These are phyloP conservation scores for Stichopus chloronotus DNA, from an alignment of 35 echinoderm and acorn worm genomes.

Conservation along the genomic window DNA sequence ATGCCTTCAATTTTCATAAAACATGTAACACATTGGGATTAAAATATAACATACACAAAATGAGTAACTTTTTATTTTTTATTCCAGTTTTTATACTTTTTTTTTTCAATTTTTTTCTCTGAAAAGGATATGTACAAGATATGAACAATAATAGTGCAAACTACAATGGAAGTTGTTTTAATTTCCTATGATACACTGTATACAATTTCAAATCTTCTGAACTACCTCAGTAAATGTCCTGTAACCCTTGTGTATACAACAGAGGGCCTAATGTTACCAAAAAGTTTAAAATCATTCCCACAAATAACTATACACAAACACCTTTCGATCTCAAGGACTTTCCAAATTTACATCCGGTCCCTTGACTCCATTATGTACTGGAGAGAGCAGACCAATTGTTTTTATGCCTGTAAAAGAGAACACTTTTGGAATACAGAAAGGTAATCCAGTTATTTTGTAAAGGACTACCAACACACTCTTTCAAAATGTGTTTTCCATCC, in stretches of 20 bases:
- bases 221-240: conserved; percentile 35
- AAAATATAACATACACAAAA: background rate
- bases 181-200: conserved; percentile 56
- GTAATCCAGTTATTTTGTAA: background rate
- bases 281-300: conserved; percentile 23
- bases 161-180: conserved; percentile 62
- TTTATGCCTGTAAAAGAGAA: background rate
- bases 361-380: no score
- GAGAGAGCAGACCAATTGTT: background rate
- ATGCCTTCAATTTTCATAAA: no score
- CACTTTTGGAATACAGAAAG: background rate
- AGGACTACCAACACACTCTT: background rate
- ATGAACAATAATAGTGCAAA: conserved; percentile 61
- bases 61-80: conserved; percentile 45
- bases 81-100: conserved; percentile 46
- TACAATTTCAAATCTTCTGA: conserved; percentile 55
- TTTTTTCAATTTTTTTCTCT: conserved; percentile 49
- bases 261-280: conserved; percentile 29
- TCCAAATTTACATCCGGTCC: no score
- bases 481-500: background rate
- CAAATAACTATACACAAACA: conserved; percentile 41
- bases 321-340: background rate
- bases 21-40: no score
- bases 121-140: conserved; percentile 62
- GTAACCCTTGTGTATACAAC: conserved; percentile 13